Evolutionary conservation across 2,113 vertebrate species (phyloP), one percentile per base, ranked within the genome.

Genomic region (Centropus bengalensis): DNA sequence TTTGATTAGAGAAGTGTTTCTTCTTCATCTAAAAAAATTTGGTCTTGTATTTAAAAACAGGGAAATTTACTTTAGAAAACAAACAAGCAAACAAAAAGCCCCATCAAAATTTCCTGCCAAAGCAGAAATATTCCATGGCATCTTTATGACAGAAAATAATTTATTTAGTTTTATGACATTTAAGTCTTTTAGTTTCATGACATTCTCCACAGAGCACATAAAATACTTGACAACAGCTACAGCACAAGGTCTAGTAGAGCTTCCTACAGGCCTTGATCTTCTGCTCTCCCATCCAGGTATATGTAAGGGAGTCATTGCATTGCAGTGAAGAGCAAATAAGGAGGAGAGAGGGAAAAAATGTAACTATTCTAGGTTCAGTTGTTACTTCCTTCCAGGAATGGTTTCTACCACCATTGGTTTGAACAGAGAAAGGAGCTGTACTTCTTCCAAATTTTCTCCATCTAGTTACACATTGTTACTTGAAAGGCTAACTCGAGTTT

Each of bases 401-500:
- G 45, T 44, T 97, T 89, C 86, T 91, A 80, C 70, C 94, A 75
- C 89, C 67, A 76, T 85, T 96, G 93, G 71, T 79, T 95, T 95
- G 91, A 95, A 97, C 92, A 96, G 88, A 96, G 76, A 97, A 98
- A 97, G 88, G 42, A 94, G 68, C 92, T 96, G 73, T 91, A 84
- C 91, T 97, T 97, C 93, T 95, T 96, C 84, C 94, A 97, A 96
- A 96, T 75, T 81, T 92, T 95, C 88, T 88, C 80, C 75, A 89
- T 93, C 88, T 80, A 94, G 86, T 91, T 94, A 94, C 47, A 97
- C 97, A 98, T 86, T 94, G 81, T 96, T 97, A 93, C 94, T 95
- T 97, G 96, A 97, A 98, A 98, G 96, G 91, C 85, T 96, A 97
- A 97, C 93, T 97, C 95, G 96, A 97, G 91, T 82, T 94, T 97